phyloP scores from a whole-genome alignment of 2,113 vertebrate genomes.

The Vicugna pacos region DNA sequence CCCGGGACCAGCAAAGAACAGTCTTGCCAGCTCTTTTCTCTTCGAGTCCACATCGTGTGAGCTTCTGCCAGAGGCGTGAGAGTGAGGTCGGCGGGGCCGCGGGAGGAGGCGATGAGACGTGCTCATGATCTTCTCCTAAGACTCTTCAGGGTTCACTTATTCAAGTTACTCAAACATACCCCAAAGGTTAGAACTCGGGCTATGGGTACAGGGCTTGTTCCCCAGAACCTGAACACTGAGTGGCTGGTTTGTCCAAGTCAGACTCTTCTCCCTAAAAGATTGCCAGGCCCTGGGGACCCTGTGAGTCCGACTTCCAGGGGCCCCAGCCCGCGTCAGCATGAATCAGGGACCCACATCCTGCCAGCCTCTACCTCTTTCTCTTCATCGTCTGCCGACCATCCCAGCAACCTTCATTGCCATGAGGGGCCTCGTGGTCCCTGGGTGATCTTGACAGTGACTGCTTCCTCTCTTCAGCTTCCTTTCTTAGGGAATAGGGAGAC shows the following conservation, averaged over 20 bases:
- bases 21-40: neutral
- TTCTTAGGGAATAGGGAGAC: neutral
- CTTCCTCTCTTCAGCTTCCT: neutral
- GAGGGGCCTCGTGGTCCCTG: neutral
- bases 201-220: too few species aligned
- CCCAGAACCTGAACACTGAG: too few species aligned
- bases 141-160: neutral
- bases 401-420: rapidly evolving
- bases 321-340: rapidly evolving
- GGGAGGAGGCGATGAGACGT: neutral
- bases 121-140: neutral
- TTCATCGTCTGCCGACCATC: rapidly evolving
- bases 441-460: too few species aligned
- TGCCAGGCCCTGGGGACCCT: neutral
- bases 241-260: neutral
- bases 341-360: rapidly evolving
- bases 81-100: rapidly evolving
- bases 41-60: rapidly evolving
- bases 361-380: neutral
- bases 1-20: neutral
- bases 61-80: neutral
- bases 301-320: neutral
- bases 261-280: neutral
- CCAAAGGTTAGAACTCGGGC: neutral
- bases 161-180: neutral